phyloP scores from a whole-genome alignment of 2,888 invertebrate genomes.

The Galeruca laticollis region DNA sequence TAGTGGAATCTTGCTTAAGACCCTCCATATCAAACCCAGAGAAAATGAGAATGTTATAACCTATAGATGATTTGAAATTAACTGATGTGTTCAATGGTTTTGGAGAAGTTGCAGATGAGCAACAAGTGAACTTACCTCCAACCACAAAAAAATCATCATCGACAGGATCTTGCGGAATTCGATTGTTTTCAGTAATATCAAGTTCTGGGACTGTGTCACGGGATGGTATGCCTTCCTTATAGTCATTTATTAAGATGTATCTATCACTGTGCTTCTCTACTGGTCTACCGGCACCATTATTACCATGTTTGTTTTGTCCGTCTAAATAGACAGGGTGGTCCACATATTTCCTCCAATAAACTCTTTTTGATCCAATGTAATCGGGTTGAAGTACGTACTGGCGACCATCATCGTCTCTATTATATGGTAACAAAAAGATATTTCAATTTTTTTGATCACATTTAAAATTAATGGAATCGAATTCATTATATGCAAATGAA shows the following conservation, averaged over 20 bases:
- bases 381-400: constrained; percentile 4
- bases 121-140: not conserved
- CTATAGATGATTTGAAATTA: too few relatives aligned
- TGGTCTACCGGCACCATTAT: not conserved
- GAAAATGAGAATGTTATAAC: too few relatives aligned
- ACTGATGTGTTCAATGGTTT: too few relatives aligned
- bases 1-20: too few relatives aligned
- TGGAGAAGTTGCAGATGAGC: too few relatives aligned
- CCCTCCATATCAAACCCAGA: too few relatives aligned
- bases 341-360: constrained; percentile 9
- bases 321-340: not conserved
- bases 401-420: not conserved
- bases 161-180: not conserved
- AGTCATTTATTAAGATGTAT: not conserved
- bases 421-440: not conserved
- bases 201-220: not conserved
- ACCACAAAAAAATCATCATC: not conserved
- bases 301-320: too few relatives aligned
- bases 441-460: too few relatives aligned
- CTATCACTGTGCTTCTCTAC: not conserved
- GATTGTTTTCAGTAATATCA: not conserved
- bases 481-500: too few relatives aligned
- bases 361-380: not conserved
- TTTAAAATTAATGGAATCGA: too few relatives aligned
- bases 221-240: not conserved